Evolutionary conservation across 2,797 vertebrate species (phyloP), one percentile per base, ranked within the genome.

Genomic region (Cottoperca gobio): DNA sequence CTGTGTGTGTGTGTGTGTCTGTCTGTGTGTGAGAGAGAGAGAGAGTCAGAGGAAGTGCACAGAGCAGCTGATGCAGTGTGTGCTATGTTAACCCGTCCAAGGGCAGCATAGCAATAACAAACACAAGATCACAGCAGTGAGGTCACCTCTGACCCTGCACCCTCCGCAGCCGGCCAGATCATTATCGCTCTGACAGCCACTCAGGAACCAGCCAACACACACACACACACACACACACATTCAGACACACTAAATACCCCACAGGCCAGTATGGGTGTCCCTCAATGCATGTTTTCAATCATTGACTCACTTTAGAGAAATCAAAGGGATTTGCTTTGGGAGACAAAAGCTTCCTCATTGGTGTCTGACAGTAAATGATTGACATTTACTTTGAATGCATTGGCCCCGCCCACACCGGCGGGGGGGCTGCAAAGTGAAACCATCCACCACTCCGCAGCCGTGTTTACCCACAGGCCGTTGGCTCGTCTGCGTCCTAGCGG

Each of bases 41-140:
- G 73, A 39, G 67, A 49, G 31, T 37, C 42, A 63, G 71, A 86
- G 88, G 89, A 90, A 90, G 90, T 90, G 85, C 75, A 39, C 43
- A 3, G 73, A 67, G 45, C 88, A 91, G 91, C 85, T 87, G 89
- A 89, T 88, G 84, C 78, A 26, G 70, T 79, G 83, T 86, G 90
- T 88, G 93, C 93, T 94, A 86, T 94, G 93, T 93, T 94, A 95
- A 95, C 94, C 89, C 75, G 77, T 91, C 91, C 92, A 94, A 95
- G 94, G 94, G 94, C 94, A 93, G 81, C 90, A 93, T 76, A 94
- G 94, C 93, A 95, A 95, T 93, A 95, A 95, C 92, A 95, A 95
- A 95, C 93, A 95, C 74, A 63, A 90, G 90, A 95, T 95, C 93
- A 94, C 89, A 94, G 94, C 86, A 28, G 86, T 33, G 78, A 75